These are phyloP conservation scores for Agriotes lineatus DNA, from an alignment of 2,888 invertebrate genomes.

Conservation along the genomic window DNA sequence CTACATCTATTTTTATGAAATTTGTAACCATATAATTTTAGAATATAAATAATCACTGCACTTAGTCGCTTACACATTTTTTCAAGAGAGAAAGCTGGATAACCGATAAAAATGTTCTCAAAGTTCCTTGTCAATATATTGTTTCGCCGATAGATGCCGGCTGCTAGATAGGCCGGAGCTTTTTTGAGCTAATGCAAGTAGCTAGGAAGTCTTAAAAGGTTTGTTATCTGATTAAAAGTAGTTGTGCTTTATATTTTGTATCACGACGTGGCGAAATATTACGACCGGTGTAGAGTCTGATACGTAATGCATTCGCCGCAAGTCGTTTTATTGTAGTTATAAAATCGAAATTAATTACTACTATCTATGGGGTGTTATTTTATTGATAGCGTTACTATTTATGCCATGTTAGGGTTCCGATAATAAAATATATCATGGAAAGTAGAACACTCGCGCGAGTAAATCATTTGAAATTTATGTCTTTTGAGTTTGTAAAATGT, in stretches of 20 bases:
- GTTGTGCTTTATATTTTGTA: slow-evolving; percentile 34
- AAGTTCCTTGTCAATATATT: slow-evolving; percentile 42
- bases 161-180: slow-evolving; percentile 41
- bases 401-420: slow-evolving; percentile 26
- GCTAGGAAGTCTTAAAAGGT: slow-evolving; percentile 39
- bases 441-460: slow-evolving; percentile 41
- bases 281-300: slow-evolving; percentile 7
- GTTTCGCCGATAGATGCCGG: slow-evolving; percentile 44
- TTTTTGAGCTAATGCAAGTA: slow-evolving; percentile 34
- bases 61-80: neutral
- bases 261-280: slow-evolving; percentile 30
- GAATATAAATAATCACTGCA: too few species aligned
- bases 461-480: slow-evolving; percentile 28
- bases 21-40: too few species aligned
- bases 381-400: slow-evolving; percentile 36
- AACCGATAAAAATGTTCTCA: slow-evolving; percentile 16
- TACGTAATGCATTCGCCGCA: slow-evolving; percentile 1
- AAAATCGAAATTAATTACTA: slow-evolving; percentile 28
- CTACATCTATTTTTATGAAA: too few species aligned
- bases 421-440: slow-evolving; percentile 44
- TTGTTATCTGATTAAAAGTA: slow-evolving; percentile 41
- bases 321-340: slow-evolving; percentile 23
- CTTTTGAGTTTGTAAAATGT: slow-evolving; percentile 23
- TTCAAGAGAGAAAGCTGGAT: neutral
- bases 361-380: slow-evolving; percentile 45